phyloP scores from a whole-genome alignment of 2,888 invertebrate species.

The Cheilosia grossa region DNA sequence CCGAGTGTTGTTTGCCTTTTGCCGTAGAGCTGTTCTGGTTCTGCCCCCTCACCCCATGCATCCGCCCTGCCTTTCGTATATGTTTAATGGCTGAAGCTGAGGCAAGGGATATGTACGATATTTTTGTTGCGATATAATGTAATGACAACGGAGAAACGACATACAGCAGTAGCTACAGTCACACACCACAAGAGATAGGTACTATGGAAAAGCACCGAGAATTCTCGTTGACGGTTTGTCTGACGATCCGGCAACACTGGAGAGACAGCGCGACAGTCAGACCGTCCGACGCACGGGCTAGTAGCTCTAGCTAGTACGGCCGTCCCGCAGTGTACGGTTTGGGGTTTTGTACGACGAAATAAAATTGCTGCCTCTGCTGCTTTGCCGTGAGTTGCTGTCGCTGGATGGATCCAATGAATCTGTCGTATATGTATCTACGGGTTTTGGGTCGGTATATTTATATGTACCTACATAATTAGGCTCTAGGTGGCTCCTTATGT shows the following conservation, averaged over 20 bases:
- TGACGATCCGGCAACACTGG: slow-evolving; percentile 35
- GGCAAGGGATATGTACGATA: slow-evolving; percentile 58
- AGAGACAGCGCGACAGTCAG: slow-evolving; percentile 19
- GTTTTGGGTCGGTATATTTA: slow-evolving; percentile 71
- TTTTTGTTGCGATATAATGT: slow-evolving; percentile 74
- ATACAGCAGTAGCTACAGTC: slow-evolving; percentile 68
- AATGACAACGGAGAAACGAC: slow-evolving; percentile 69
- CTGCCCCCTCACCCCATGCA: slow-evolving; percentile 35
- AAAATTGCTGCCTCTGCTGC: slow-evolving; percentile 71
- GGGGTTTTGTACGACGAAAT: slow-evolving; percentile 67
- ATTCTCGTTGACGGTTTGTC: slow-evolving; percentile 46
- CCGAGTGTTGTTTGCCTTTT: slow-evolving; percentile 57
- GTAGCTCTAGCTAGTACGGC: background rate
- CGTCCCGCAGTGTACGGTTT: slow-evolving; percentile 52
- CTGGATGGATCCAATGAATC: slow-evolving; percentile 73
- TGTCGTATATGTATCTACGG: slow-evolving; percentile 69
- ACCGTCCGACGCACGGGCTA: slow-evolving; percentile 13
- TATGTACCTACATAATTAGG: slow-evolving; percentile 69
- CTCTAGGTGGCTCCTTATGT: slow-evolving; percentile 72
- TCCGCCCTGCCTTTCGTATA: slow-evolving; percentile 10
- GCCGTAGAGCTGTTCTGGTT: slow-evolving; percentile 38
- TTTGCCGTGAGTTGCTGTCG: slow-evolving; percentile 63
- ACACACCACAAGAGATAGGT: slow-evolving; percentile 45
- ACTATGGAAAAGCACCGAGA: slow-evolving; percentile 69
- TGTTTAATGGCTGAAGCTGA: slow-evolving; percentile 53